Percentiles rank a stretch among this genome's conserved stretches.
Evolutionary conservation across 1,140 invertebrate genomes (phyloP).

Genomic region (Lepidurus couesii): DNA sequence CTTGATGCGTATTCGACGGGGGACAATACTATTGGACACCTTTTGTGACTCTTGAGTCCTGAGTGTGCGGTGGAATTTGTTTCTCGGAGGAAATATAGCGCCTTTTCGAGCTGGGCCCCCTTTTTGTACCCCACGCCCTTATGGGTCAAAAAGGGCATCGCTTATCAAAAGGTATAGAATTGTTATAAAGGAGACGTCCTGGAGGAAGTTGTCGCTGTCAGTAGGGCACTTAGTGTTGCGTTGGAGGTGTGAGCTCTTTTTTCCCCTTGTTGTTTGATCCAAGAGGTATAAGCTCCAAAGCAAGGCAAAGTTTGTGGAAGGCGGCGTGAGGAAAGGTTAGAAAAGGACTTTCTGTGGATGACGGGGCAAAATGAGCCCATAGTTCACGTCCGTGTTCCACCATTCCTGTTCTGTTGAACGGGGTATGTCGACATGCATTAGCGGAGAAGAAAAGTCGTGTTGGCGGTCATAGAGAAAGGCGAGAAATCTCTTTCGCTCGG

Average conservation of each 20-base stretch:
- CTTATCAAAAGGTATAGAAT: conserved; percentile 6
- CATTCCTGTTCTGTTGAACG: background rate
- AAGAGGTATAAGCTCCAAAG: no score
- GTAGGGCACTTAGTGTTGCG: background rate
- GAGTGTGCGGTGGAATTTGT: conserved; percentile 8
- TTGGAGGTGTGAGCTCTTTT: background rate
- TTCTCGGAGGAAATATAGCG: background rate
- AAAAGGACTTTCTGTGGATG: conserved; percentile 4
- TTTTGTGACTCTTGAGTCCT: background rate
- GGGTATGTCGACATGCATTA: conserved; percentile 21
- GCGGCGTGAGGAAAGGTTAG: background rate
- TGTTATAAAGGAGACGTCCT: background rate
- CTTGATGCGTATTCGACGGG: background rate
- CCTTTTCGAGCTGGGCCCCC: background rate
- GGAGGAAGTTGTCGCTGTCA: background rate
- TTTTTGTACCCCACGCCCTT: background rate
- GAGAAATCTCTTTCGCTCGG: conserved; percentile 21
- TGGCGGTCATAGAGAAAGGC: background rate
- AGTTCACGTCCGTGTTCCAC: background rate
- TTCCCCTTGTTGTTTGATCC: background rate
- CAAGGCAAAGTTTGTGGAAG: background rate
- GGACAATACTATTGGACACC: background rate
- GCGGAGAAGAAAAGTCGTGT: conserved; percentile 7
- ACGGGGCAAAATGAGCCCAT: conserved; percentile 8
- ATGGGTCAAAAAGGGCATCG: background rate